A percentile compares a stretch with the other conserved stretches of the same genome.
Evolutionary conservation across 2,113 vertebrate genomes (phyloP).

Genomic region (Petrocephalus microphthalmus): DNA sequence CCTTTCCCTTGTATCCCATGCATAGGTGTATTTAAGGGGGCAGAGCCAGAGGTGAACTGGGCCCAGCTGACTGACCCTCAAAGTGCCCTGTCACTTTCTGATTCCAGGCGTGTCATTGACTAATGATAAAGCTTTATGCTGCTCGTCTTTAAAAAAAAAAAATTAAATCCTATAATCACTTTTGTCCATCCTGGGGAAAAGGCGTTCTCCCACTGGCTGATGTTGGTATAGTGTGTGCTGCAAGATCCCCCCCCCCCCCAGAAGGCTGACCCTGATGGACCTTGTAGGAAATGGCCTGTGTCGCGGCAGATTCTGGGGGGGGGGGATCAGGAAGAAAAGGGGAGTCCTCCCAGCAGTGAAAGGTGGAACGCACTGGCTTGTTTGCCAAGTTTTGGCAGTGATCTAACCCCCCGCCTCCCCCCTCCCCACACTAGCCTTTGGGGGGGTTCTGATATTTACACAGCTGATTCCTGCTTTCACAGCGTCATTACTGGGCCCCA

Average conservation of each 20-base stretch:
- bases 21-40: not conserved
- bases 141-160: not conserved
- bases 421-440: constrained; percentile 47
- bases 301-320: not conserved
- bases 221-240: not conserved
- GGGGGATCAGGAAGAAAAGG: not conserved
- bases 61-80: not conserved
- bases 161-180: not conserved
- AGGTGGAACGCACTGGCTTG: not conserved
- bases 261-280: not conserved
- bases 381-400: constrained; percentile 1
- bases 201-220: not conserved
- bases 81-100: not conserved
- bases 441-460: constrained; percentile 63
- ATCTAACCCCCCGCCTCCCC: constrained; percentile 36
- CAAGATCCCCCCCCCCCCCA: not conserved
- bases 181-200: not conserved
- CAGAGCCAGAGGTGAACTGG: not conserved
- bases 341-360: not conserved
- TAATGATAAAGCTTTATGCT: not conserved
- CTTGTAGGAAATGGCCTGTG: not conserved
- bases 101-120: not conserved
- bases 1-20: not conserved
- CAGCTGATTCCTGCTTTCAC: constrained; percentile 68
- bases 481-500: constrained; percentile 61